Conservation (phyloP, 2,888 invertebrate genomes). For the Venusia cambrica region DNA sequence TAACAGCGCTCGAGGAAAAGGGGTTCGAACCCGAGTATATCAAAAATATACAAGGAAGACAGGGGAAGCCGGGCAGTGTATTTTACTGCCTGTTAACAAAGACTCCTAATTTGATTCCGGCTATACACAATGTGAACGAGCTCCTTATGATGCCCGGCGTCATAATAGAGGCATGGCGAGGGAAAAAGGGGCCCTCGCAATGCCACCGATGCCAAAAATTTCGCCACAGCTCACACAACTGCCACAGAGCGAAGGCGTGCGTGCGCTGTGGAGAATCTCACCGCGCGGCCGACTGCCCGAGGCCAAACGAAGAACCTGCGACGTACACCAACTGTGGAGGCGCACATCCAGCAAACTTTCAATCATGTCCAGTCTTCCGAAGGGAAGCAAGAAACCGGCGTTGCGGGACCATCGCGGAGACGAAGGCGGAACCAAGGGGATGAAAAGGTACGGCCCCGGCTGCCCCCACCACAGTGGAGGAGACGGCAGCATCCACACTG, state of each 20-base stretch:
- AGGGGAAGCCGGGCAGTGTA: too few relatives aligned
- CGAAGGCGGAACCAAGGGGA: background rate
- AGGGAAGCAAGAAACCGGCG: slow-evolving; percentile 15
- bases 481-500: background rate
- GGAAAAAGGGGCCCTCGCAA: too few relatives aligned
- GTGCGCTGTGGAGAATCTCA: too few relatives aligned
- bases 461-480: background rate
- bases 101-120: too few relatives aligned
- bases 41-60: too few relatives aligned
- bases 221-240: slow-evolving; percentile 27
- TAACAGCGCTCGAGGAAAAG: background rate
- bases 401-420: slow-evolving; percentile 15
- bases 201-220: too few relatives aligned
- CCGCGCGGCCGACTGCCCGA: too few relatives aligned
- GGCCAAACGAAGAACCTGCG: too few relatives aligned
- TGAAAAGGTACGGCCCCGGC: background rate
- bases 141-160: slow-evolving; percentile 30
- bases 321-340: too few relatives aligned
- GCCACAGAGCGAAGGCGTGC: slow-evolving; percentile 22
- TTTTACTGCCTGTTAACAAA: too few relatives aligned
- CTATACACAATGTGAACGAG: slow-evolving; percentile 20
- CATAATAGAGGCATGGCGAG: too few relatives aligned
- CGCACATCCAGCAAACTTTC: slow-evolving; percentile 19
- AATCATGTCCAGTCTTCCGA: slow-evolving; percentile 17
- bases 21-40: slow-evolving; percentile 5